Conservation (phyloP, 2,797 vertebrate species). For the Enteromius fasciolatus region DNA sequence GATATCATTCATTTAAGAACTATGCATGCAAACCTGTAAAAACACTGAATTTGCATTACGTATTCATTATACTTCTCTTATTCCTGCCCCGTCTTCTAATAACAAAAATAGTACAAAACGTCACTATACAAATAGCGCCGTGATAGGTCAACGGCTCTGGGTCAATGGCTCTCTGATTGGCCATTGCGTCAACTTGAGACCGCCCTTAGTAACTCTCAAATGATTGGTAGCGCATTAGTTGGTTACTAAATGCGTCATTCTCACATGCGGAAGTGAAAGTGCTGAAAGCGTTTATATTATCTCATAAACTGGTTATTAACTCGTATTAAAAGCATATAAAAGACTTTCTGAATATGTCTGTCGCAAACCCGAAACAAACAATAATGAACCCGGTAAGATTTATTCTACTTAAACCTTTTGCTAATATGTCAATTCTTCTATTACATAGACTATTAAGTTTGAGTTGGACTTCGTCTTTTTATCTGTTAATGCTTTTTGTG, state of each 20-base stretch:
- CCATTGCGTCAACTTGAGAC: background rate
- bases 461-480: background rate
- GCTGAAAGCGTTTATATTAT: background rate
- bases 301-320: background rate
- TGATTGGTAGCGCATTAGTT: background rate
- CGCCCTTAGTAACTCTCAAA: background rate
- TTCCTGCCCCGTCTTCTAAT: background rate
- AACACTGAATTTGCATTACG: background rate
- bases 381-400: constrained; percentile 72
- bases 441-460: background rate
- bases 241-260: background rate
- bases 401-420: background rate
- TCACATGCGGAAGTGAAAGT: constrained; percentile 20
- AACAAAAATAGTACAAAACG: background rate
- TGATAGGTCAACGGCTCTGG: background rate
- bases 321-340: background rate
- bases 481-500: background rate
- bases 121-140: background rate
- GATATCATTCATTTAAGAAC: background rate
- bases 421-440: background rate
- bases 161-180: background rate
- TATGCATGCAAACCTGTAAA: too few relatives aligned
- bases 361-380: constrained; percentile 70
- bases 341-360: constrained; percentile 66
- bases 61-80: background rate